Conservation (phyloP, 2,797 vertebrate genomes). For the Lithobates pipiens region DNA sequence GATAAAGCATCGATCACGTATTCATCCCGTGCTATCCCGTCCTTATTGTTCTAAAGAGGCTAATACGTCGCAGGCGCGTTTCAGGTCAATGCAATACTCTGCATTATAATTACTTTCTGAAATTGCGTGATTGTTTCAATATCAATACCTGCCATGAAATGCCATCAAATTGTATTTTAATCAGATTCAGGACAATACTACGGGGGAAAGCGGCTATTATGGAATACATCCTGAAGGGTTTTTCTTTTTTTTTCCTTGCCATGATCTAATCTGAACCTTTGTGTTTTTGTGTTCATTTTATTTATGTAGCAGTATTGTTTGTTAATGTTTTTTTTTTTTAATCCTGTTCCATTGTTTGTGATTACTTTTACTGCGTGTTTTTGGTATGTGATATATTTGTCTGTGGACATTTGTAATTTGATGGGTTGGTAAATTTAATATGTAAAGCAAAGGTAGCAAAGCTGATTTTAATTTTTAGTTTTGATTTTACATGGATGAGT, state of each 20-base stretch:
- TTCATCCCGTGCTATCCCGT: constrained; percentile 6
- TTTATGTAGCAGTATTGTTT: constrained; percentile 35
- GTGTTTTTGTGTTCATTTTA: constrained; percentile 28
- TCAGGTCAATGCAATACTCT: constrained; percentile 44
- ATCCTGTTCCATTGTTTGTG: constrained; percentile 28
- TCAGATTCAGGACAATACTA: constrained; percentile 57
- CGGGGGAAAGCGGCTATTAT: constrained; percentile 52
- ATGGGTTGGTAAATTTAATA: not conserved
- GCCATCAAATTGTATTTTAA: constrained; percentile 61
- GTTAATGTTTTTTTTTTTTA: constrained; percentile 24
- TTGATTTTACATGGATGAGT: no score
- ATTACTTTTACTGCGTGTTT: constrained; percentile 48
- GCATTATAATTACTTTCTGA: constrained; percentile 58
- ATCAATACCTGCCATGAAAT: constrained; percentile 61
- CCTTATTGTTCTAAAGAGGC: constrained; percentile 41
- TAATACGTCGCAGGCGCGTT: constrained; percentile 41
- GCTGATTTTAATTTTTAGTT: no score
- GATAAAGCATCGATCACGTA: not conserved
- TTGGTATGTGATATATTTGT: constrained; percentile 6
- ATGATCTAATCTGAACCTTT: constrained; percentile 35
- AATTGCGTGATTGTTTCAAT: constrained; percentile 54
- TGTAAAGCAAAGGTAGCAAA: no score
- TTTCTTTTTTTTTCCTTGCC: constrained; percentile 5
- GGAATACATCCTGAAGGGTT: constrained; percentile 45
- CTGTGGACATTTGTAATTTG: not conserved